A percentile compares a stretch with the other conserved stretches of the same genome.
Conservation (phyloP, 2,888 invertebrate species). For the Drosophila nigricruria region DNA sequence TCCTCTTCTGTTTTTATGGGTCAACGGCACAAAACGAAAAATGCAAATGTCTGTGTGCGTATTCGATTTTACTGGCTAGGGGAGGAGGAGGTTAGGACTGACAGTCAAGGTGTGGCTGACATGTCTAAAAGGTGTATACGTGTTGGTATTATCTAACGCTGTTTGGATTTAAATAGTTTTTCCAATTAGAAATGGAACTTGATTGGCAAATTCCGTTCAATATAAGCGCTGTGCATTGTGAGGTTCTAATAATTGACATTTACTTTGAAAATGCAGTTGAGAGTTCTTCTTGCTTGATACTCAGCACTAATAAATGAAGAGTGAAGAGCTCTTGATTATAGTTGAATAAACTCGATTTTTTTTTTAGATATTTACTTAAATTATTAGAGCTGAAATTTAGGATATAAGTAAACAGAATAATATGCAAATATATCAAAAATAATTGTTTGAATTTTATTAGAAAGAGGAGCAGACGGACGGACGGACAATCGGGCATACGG, state of each 20-base stretch:
- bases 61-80: conserved; percentile 6
- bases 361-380: not conserved
- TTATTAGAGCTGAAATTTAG: not conserved
- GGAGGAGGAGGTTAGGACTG: not conserved
- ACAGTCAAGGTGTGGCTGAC: conserved; percentile 18
- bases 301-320: not conserved
- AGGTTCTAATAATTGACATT: not conserved
- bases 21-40: conserved; percentile 64
- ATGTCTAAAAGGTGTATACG: conserved; percentile 41
- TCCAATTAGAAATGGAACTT: conserved; percentile 41
- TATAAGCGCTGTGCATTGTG: not conserved
- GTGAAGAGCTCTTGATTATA: not conserved
- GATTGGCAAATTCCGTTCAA: conserved; percentile 32
- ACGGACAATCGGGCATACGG: too few relatives aligned
- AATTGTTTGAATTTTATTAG: too few relatives aligned
- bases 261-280: conserved; percentile 1
- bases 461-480: too few relatives aligned
- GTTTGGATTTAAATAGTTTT: conserved; percentile 56
- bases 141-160: conserved; percentile 47
- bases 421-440: not conserved
- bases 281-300: not conserved
- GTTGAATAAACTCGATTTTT: not conserved
- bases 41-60: conserved; percentile 51
- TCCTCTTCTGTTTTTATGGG: conserved; percentile 64
- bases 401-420: not conserved